A percentile compares a stretch with the other conserved stretches of the same genome.
Conservation (phyloP, 2,797 vertebrate species). For the Sus cebifrons region DNA sequence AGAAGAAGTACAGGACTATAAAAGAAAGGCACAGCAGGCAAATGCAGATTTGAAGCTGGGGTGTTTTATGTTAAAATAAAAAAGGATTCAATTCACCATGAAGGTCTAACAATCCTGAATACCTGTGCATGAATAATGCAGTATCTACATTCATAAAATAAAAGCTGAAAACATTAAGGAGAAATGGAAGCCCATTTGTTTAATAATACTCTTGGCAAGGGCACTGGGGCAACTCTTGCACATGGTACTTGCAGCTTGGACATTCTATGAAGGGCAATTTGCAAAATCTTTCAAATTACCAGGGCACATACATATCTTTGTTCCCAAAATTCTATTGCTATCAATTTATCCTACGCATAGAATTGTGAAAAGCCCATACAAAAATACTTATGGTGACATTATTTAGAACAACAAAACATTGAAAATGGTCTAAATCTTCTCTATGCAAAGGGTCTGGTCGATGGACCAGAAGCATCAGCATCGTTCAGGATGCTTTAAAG, state of each 20-base stretch:
- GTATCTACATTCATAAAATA: neutral
- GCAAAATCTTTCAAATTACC: neutral
- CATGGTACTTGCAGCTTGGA: no score
- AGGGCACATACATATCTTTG: neutral
- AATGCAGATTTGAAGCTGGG: neutral
- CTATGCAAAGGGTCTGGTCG: neutral
- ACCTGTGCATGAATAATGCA: neutral
- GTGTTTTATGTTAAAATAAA: neutral
- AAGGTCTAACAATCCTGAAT: neutral
- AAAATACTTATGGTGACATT: neutral
- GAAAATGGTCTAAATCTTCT: neutral
- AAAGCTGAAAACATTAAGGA: neutral
- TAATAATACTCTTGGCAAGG: neutral
- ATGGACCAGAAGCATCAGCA: neutral
- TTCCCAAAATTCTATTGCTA: neutral
- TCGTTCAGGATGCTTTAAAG: neutral
- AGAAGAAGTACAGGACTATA: no score
- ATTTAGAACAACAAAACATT: neutral
- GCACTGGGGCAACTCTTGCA: rapidly evolving
- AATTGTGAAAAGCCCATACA: neutral
- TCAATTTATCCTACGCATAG: neutral
- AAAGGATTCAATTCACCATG: neutral
- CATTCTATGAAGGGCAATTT: neutral
- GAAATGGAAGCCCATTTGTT: neutral
- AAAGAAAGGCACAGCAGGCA: neutral